phyloP scores from a whole-genome alignment of 2,888 invertebrate genomes.

The Acrocera orbiculus region DNA sequence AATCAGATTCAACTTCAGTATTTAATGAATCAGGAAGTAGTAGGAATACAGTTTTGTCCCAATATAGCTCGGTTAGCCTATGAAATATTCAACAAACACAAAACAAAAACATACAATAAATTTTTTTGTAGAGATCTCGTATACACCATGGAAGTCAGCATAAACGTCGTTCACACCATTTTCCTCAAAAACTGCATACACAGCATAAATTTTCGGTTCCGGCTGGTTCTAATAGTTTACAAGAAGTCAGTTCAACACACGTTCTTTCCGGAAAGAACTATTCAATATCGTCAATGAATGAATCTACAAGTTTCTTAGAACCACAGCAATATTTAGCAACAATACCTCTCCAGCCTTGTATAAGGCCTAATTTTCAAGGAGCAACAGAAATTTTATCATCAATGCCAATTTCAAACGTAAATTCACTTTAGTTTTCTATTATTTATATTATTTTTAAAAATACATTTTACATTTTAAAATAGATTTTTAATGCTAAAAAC shows the following conservation, averaged over 20 bases:
- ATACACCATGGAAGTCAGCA: no score
- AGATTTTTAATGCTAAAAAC: not conserved
- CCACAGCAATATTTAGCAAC: constrained; percentile 37
- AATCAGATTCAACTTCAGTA: constrained; percentile 41
- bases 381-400: constrained; percentile 28
- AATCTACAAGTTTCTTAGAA: constrained; percentile 29
- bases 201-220: constrained; percentile 6
- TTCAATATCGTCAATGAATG: constrained; percentile 21
- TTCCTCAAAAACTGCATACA: constrained; percentile 13
- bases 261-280: no score
- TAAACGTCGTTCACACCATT: constrained; percentile 15
- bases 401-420: no score
- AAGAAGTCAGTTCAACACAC: no score
- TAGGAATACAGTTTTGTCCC: constrained; percentile 35
- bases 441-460: not conserved
- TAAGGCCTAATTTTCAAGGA: constrained; percentile 33
- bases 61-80: constrained; percentile 32
- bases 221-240: no score
- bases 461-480: not conserved
- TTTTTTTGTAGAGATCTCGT: no score
- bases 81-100: not conserved
- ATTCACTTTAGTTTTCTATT: no score
- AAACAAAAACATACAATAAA: constrained; percentile 12
- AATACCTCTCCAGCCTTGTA: constrained; percentile 40
- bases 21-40: constrained; percentile 52